These are phyloP conservation scores for Chrysopa pallens DNA, from an alignment of 1,140 invertebrate species.

Conservation along the genomic window DNA sequence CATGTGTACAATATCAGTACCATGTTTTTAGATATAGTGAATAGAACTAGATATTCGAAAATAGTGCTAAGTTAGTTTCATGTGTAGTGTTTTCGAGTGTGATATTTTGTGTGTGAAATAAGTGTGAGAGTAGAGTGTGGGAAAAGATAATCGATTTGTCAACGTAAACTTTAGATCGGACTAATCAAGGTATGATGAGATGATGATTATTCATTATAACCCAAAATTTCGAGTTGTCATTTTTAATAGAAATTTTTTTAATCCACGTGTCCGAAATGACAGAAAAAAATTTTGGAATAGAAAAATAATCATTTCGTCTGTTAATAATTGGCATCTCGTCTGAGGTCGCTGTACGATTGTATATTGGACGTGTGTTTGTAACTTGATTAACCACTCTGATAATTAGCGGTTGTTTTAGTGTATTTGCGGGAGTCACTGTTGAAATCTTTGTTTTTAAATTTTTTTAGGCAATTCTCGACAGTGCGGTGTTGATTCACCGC, in stretches of 20 bases:
- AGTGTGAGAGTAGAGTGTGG: constrained; percentile 9
- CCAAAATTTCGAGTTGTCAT: too few relatives aligned
- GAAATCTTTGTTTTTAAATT: not conserved
- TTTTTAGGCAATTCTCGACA: not conserved
- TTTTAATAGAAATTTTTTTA: too few relatives aligned
- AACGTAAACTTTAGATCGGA: constrained; percentile 21
- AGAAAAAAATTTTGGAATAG: too few relatives aligned
- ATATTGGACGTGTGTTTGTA: constrained; percentile 7
- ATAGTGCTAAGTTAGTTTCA: not conserved
- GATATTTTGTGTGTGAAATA: constrained; percentile 6
- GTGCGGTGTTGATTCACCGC: constrained; percentile 1
- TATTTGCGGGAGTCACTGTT: not conserved
- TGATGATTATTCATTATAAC: too few relatives aligned
- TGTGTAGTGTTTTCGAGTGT: not conserved
- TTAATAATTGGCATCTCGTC: not conserved
- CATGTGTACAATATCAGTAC: constrained; percentile 5
- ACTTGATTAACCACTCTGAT: constrained; percentile 6
- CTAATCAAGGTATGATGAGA: too few relatives aligned
- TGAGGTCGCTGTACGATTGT: constrained; percentile 10
- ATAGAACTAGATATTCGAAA: constrained; percentile 7
- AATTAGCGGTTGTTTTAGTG: not conserved
- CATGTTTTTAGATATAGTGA: not conserved
- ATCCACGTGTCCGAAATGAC: too few relatives aligned
- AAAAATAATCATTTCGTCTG: too few relatives aligned
- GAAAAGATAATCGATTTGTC: constrained; percentile 23